Evolutionary conservation across 2,797 vertebrate species (phyloP).

Genomic region (Alouatta caraya): DNA sequence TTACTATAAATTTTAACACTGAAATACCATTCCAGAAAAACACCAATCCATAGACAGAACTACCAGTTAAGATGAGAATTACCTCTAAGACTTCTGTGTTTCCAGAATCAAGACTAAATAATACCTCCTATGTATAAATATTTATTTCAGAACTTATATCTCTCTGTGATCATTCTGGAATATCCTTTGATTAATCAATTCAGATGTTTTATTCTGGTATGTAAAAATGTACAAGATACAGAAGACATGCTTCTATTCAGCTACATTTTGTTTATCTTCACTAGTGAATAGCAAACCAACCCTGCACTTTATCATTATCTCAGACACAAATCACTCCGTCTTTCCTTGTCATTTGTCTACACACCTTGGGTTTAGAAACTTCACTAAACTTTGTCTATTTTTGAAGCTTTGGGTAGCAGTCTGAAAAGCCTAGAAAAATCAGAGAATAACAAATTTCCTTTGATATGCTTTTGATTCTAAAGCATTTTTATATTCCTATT

Average conservation of each 20-base stretch:
- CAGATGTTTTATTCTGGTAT: not conserved
- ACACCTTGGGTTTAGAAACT: slow-evolving; percentile 6
- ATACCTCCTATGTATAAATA: not conserved
- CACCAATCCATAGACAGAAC: not conserved
- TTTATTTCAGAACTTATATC: not conserved
- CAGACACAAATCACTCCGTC: not conserved
- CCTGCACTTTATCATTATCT: not conserved
- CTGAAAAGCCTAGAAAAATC: not conserved
- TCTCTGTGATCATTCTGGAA: not conserved
- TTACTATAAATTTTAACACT: not conserved
- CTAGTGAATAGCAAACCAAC: not conserved
- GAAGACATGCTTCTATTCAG: not conserved
- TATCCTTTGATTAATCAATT: not conserved
- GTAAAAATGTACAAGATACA: not conserved
- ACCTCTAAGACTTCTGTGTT: not conserved
- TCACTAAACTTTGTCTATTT: not conserved
- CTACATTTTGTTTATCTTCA: not conserved
- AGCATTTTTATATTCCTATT: slow-evolving; percentile 49
- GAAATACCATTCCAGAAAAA: not conserved
- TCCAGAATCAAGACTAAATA: not conserved
- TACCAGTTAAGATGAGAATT: not conserved
- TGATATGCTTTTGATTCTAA: slow-evolving; percentile 46
- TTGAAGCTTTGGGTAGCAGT: not conserved
- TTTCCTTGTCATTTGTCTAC: not conserved
- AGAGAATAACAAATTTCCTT: slow-evolving; percentile 47